Evolutionary conservation across 2,113 vertebrate genomes (phyloP).

Genomic region (Hippocampus guttulatus): DNA sequence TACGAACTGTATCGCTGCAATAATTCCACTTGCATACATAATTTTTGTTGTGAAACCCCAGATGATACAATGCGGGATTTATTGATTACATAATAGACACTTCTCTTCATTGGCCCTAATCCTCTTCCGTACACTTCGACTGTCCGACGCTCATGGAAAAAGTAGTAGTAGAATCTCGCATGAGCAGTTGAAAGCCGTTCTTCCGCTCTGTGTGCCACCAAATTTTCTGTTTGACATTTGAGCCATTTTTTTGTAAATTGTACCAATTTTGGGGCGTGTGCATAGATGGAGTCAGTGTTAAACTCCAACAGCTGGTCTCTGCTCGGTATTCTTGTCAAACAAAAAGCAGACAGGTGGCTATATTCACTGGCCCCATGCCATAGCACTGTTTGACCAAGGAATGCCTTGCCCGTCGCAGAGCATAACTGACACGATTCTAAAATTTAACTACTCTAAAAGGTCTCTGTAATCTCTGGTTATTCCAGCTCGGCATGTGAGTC

Average conservation of each 20-base stretch:
- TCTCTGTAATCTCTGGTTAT: conserved; percentile 22
- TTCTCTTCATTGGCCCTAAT: too few species aligned
- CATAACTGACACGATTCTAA: neutral
- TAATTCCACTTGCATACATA: too few species aligned
- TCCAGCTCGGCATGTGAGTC: conserved; percentile 25
- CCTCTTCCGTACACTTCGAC: too few species aligned
- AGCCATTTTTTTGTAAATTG: neutral
- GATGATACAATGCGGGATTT: too few species aligned
- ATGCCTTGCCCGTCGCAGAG: conserved; percentile 36
- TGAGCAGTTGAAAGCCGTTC: too few species aligned
- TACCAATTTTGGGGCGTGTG: neutral
- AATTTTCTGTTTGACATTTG: neutral
- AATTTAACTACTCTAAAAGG: neutral
- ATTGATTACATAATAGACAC: too few species aligned
- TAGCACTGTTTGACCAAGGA: conserved; percentile 41
- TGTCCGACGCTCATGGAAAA: too few species aligned
- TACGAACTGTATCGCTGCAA: too few species aligned
- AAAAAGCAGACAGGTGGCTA: conserved; percentile 61
- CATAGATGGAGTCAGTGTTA: conserved; percentile 1
- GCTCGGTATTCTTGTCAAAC: conserved; percentile 45
- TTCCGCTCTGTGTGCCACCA: too few species aligned
- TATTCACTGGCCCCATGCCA: conserved; percentile 34
- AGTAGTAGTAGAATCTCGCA: too few species aligned
- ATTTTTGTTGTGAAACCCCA: too few species aligned
- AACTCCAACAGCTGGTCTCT: conserved; percentile 22